Base-by-base conservation (phyloP, 1,140 invertebrate species). In the Cyclina sinensis region DNA sequence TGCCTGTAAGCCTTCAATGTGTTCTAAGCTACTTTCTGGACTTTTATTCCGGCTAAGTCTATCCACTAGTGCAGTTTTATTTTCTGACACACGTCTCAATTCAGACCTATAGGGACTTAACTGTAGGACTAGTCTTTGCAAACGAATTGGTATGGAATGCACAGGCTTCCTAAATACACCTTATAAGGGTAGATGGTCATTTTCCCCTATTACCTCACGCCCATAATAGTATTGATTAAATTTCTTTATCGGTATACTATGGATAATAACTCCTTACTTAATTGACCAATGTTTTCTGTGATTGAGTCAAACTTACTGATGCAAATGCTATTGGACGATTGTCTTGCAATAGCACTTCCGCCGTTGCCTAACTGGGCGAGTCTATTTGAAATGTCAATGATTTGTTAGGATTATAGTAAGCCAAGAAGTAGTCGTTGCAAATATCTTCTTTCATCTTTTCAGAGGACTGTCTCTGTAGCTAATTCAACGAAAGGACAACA, bases 51-150 rank as follows among this genome's bases (percentile, higher is more conserved):
- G 43, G 48, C 57, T 32, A 2, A 86, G 46, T 2, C 43, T 30
- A 27, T 86, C 84, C 32, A 73, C 70, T n/a, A 70, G 32, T 7
- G 46, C 37, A 24, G 78, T 76, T 48, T 37, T 24, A 35, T 62
- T 86, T 0, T 51, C 84, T 3, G 89, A 78, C 94, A 96, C 35
- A 73, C 68, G 4, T n/a, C 46, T 0, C 0, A 96, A 86, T 57
- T 92, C 87, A 30, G 96, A 92, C 87, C 96, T 51, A 46, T 88
- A 88, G 12, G 24, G 24, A 14, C 74, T 65, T 43, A 89, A 18
- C n/a, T 57, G 39, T 16, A 89, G 57, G 21, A 83, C 59, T 37
- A 90, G 62, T 1, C 89, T 18, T 54, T 91, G 89, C 79, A 91
- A 68, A 43, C 89, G 18, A 4, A 57, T 30, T 27, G 86, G 85